These are phyloP conservation scores for Paracyclopina nana DNA, from an alignment of 1,140 invertebrate genomes.

Conservation along the genomic window DNA sequence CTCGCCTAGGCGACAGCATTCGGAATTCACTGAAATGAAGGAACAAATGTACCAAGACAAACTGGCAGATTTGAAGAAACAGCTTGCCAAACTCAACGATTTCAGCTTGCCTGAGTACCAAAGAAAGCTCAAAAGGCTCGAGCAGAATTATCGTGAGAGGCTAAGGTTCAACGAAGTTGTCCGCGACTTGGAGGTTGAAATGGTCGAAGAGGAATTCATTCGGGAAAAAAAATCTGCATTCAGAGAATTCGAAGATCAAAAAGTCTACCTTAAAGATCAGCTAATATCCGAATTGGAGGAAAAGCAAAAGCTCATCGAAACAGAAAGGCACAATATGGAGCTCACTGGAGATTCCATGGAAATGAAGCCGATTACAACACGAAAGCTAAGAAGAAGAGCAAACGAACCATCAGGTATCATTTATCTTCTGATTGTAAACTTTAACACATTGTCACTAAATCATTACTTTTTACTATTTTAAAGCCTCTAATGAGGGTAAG, in stretches of 20 bases:
- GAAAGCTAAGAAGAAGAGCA: conserved; percentile 68
- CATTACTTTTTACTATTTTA: too few species aligned
- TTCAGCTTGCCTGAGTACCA: conserved; percentile 67
- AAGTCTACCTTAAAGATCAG: conserved; percentile 71
- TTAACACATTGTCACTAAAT: too few species aligned
- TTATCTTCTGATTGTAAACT: too few species aligned
- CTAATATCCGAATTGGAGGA: conserved; percentile 78
- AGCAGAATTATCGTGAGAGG: conserved; percentile 28
- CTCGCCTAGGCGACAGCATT: too few species aligned
- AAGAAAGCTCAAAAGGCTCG: conserved; percentile 54
- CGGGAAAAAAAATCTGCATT: conserved; percentile 64
- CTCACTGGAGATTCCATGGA: conserved; percentile 66
- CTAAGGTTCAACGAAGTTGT: conserved; percentile 60
- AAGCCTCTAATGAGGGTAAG: too few species aligned
- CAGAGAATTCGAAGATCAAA: conserved; percentile 88
- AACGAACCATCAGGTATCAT: conserved; percentile 75
- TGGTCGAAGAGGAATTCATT: conserved; percentile 66
- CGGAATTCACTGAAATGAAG: conserved; percentile 1
- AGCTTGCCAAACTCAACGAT: conserved; percentile 65
- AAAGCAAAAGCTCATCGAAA: conserved; percentile 67
- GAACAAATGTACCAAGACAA: conserved; percentile 39
- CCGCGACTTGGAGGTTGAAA: conserved; percentile 57
- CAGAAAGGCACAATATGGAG: conserved; percentile 63
- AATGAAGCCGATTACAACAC: conserved; percentile 46
- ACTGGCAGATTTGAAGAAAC: conserved; percentile 64